Evolutionary conservation across 64 coral and sea anemone genomes (phyloP).

Genomic region (Porites lutea): DNA sequence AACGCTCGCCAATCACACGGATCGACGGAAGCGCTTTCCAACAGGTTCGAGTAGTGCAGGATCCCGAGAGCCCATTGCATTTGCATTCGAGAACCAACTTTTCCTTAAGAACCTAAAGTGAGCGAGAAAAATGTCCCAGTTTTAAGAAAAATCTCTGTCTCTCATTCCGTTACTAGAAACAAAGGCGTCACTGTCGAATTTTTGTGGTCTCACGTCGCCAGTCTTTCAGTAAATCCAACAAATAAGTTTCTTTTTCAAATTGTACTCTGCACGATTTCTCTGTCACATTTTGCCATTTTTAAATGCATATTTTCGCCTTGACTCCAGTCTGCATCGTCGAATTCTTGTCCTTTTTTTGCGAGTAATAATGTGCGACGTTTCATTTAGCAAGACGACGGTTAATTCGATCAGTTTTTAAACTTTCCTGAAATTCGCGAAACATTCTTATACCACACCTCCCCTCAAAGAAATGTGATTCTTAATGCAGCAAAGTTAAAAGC

Average conservation of each 20-base stretch:
- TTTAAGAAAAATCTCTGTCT: neutral
- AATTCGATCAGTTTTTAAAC: too few species aligned
- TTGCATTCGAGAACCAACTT: conserved; percentile 77
- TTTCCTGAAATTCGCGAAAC: neutral
- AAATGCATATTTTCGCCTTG: too few species aligned
- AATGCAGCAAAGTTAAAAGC: too few species aligned
- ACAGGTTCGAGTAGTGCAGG: conserved; percentile 73
- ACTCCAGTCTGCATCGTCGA: too few species aligned
- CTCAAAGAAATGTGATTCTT: neutral
- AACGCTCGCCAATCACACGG: conserved; percentile 42
- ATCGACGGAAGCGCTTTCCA: conserved; percentile 75
- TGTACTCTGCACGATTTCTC: too few species aligned
- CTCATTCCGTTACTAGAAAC: neutral
- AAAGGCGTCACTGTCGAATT: neutral
- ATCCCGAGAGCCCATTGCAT: conserved; percentile 81
- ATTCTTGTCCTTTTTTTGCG: too few species aligned
- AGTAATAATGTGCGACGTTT: neutral
- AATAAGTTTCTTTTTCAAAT: too few species aligned
- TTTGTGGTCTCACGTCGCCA: too few species aligned
- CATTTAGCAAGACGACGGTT: neutral
- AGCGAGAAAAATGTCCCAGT: conserved; percentile 40
- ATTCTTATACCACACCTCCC: conserved; percentile 54
- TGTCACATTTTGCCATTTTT: too few species aligned
- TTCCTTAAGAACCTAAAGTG: conserved; percentile 78
- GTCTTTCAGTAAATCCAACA: too few species aligned